phyloP scores from a whole-genome alignment of 2,113 vertebrate genomes.

The Boleophthalmus pectinirostris region DNA sequence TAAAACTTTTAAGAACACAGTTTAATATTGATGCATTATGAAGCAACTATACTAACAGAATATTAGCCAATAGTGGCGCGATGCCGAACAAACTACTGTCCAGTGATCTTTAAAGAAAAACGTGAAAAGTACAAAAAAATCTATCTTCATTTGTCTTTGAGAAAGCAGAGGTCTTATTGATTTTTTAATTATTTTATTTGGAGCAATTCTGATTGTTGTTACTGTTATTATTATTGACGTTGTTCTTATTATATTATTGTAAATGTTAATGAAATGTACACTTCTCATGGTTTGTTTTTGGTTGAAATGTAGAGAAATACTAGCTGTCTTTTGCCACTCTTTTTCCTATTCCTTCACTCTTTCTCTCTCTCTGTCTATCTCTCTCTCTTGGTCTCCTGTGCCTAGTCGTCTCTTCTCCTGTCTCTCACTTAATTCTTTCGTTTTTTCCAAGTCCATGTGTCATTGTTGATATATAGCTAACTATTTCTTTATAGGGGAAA shows the following conservation, averaged over 20 bases:
- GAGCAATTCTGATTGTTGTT: slow-evolving; percentile 79
- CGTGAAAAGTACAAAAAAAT: slow-evolving; percentile 56
- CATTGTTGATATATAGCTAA: slow-evolving; percentile 85
- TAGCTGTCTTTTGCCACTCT: slow-evolving; percentile 64
- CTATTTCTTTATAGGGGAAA: slow-evolving; percentile 85
- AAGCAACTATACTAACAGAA: slow-evolving; percentile 82
- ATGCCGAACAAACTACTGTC: slow-evolving; percentile 80
- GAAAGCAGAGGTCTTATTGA: slow-evolving; percentile 77
- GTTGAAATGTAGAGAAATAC: slow-evolving; percentile 71
- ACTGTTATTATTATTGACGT: slow-evolving; percentile 78
- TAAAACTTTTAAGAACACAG: slow-evolving; percentile 76
- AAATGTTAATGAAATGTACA: slow-evolving; percentile 81
- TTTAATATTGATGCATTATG: slow-evolving; percentile 81
- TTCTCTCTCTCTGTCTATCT: slow-evolving; percentile 59
- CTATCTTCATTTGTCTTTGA: slow-evolving; percentile 77
- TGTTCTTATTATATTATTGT: slow-evolving; percentile 81
- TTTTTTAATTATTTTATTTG: slow-evolving; percentile 75
- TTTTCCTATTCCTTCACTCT: slow-evolving; percentile 53
- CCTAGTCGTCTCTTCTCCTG: slow-evolving; percentile 70
- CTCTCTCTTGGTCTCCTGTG: slow-evolving; percentile 68
- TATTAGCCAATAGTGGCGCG: slow-evolving; percentile 79
- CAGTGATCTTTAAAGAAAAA: slow-evolving; percentile 81
- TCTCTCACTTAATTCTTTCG: slow-evolving; percentile 70
- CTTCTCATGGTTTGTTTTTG: slow-evolving; percentile 71
- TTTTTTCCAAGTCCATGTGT: slow-evolving; percentile 75